Base-by-base conservation (phyloP, 1,140 invertebrate genomes). In the Rhynchophorus ferrugineus region DNA sequence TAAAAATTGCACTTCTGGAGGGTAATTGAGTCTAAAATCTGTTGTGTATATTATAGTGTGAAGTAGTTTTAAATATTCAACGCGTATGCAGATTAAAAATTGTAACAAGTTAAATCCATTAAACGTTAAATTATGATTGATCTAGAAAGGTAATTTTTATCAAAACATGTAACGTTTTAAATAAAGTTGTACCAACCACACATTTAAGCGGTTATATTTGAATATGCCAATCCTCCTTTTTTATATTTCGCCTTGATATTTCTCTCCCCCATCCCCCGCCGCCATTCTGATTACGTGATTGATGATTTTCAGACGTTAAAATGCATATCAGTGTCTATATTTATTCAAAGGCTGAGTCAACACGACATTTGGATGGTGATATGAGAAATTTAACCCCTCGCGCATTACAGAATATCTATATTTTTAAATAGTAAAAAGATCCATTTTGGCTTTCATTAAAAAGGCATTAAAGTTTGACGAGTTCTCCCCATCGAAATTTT, bases 311-410 rank as follows among this genome's bases (percentile, higher is more conserved):
- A 47, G 51, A 54, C 43, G 44, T 43, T 47, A 46, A 54, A 54
- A 46, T 47, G 51, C 44, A 47, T 42, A 54, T 46, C 51, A 41
- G 51, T 33, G 16, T 54, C 37, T 54, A 46, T 46, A 54, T 54
- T 54, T 54, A 54, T 54, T 47, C 51, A 54, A 54, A 54, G 47
- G 51, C 51, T 38, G 38, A 54, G 51, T 54, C 43, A 42, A 46
- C 51, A 46, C 19, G 44, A 54, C 51, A 34, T 54, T 35, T 6
- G 11, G 43, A 54, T 29, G 51, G 44, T 54, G 51, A 54, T 54
- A 54, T 44, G 51, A 54, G 21, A 54, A 54, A 54, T 46, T 46
- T 19, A 41, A 35, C 44, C 51, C 47, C 51, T 54, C 33, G 36
- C 7, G 37, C 18, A 47, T 47, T 54, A 54, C 44, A 41, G 47